Evolutionary conservation across 2,113 vertebrate species (phyloP), one percentile per base, ranked within the genome.

Genomic region (Chelonoidis abingdonii): DNA sequence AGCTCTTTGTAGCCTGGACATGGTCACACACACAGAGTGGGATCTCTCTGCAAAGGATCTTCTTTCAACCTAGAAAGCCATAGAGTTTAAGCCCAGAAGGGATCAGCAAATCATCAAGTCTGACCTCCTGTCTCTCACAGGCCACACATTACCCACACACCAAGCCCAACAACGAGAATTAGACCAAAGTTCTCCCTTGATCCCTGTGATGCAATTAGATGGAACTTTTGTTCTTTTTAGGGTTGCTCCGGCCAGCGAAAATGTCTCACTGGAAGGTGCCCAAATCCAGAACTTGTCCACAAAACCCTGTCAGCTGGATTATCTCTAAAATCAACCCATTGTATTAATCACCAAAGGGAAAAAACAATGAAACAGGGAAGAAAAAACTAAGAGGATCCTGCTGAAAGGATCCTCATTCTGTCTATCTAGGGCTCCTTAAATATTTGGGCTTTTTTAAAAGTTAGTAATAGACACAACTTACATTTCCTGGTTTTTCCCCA

Each of bases 401-500:
- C 59, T 10, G 22, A 59, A 83, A 56, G 88, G 62, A 76, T 44
- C 59, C 80, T 19, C 0, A 0, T 10, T 5, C 69, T 75, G 38
- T 50, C 54, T 65, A 81, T 27, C 24, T 47, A 50, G 12, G 38
- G 19, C 47, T 87, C 84, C 50, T 1, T 27, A 24, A 31, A 38
- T 1, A 17, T 6, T 44, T 31, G 22, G 25, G n/a, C 47, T 7
- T 41, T 5, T 27, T 44, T 44, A 53, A 35, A 41, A 75, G 72
- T 72, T 0, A 0, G 3, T 38, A 29, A 38, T 62, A 87, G 89
- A 75, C 19, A 19, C 21, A 83, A 10, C 24, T 10, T 65, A 59
- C 69, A 0, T 80, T 8, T 49, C 38, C 0, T 0, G 59, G 5
- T 78, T 35, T 9, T 4, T 35, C 25, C 80, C 83, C 90, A 24